phyloP scores from a whole-genome alignment of 2,113 vertebrate species.

The Clarias batrachus region DNA sequence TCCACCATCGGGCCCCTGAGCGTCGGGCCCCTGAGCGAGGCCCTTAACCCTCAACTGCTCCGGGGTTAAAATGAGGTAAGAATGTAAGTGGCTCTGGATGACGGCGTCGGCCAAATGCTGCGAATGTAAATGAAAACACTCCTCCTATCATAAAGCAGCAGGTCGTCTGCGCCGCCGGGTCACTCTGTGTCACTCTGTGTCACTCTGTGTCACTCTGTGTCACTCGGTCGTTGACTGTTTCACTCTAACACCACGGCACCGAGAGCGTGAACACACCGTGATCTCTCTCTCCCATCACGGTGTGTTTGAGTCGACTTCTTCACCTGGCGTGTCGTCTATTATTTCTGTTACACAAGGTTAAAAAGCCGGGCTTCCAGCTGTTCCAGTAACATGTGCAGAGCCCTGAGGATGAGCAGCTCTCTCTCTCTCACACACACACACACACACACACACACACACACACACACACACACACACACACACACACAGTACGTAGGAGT shows the following conservation, averaged over 20 bases:
- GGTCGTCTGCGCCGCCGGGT: not conserved
- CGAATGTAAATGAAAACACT: no score
- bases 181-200: no score
- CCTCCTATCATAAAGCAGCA: not conserved
- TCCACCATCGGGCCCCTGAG: no score
- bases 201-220: not conserved
- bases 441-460: not conserved
- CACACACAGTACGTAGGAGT: slow-evolving; percentile 52
- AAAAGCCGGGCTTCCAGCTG: slow-evolving; percentile 49
- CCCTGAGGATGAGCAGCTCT: slow-evolving; percentile 61
- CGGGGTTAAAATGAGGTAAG: no score
- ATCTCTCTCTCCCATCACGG: not conserved
- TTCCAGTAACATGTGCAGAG: slow-evolving; percentile 56
- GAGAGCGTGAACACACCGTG: not conserved
- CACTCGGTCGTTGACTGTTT: not conserved
- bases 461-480: not conserved
- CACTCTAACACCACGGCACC: not conserved
- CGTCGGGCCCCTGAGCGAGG: no score
- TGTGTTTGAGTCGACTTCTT: not conserved
- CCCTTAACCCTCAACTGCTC: no score
- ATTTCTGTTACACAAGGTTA: not conserved
- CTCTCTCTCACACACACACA: slow-evolving; percentile 6
- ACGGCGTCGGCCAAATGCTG: no score
- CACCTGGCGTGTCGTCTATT: not conserved
- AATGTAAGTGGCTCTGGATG: no score